Conservation (phyloP, 2,113 vertebrate genomes). For the Sapajus apella region DNA sequence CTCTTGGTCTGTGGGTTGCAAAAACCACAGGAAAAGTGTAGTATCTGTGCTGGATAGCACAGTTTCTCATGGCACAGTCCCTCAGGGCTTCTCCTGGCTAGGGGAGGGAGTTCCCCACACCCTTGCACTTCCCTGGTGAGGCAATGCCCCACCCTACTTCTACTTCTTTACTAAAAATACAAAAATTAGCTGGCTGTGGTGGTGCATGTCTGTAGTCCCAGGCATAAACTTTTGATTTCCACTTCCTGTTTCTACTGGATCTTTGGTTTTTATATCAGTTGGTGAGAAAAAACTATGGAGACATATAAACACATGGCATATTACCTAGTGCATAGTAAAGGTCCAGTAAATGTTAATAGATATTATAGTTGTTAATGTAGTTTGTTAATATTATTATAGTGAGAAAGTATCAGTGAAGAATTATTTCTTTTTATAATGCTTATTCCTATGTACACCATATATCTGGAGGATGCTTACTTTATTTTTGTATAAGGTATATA, state of each 20-base stretch:
- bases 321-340: not conserved
- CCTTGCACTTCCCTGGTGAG: no score
- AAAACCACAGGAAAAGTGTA: no score
- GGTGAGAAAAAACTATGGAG: not conserved
- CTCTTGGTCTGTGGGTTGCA: no score
- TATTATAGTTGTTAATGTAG: not conserved
- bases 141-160: no score
- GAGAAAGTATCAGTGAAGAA: not conserved
- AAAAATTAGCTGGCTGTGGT: no score
- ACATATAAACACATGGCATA: not conserved
- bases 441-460: not conserved
- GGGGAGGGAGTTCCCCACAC: no score
- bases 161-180: no score
- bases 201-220: no score
- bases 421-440: not conserved
- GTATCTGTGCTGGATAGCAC: no score
- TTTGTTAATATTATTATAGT: not conserved
- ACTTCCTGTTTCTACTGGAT: not conserved
- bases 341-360: not conserved
- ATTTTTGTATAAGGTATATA: not conserved
- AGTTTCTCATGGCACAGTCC: no score
- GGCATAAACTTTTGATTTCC: not conserved
- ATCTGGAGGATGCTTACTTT: not conserved
- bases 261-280: not conserved
- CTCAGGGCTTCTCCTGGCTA: no score